Evolutionary conservation across 2,797 vertebrate genomes (phyloP).

Genomic region (Dicrostonyx torquatus): DNA sequence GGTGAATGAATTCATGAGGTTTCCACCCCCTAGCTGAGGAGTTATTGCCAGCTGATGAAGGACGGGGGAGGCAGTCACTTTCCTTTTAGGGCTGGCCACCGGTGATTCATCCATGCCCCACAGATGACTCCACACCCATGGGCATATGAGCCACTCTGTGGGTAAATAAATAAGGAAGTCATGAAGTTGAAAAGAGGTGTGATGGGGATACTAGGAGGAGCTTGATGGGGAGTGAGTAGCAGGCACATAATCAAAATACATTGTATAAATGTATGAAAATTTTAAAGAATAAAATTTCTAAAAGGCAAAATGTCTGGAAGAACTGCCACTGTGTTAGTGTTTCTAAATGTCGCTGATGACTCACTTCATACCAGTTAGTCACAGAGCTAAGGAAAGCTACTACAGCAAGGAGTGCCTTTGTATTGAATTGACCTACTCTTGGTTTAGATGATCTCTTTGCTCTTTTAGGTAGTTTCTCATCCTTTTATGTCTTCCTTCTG

Average conservation of each 20-base stretch:
- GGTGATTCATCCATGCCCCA: background rate
- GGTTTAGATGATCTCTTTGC: background rate
- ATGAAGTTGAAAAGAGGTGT: background rate
- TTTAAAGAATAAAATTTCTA: background rate
- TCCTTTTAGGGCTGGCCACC: background rate
- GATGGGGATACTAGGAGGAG: background rate
- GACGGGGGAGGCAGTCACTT: background rate
- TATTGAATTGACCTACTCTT: background rate
- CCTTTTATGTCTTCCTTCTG: background rate
- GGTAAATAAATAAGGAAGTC: background rate
- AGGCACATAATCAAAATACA: background rate
- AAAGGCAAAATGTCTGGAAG: slow-evolving; percentile 27
- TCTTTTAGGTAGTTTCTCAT: slow-evolving; percentile 25
- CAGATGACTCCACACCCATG: background rate
- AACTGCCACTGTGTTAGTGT: background rate
- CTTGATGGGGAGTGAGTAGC: background rate
- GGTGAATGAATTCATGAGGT: background rate
- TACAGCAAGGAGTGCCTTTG: background rate
- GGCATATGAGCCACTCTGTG: background rate
- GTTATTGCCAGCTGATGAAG: background rate
- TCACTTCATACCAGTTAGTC: slow-evolving; percentile 14
- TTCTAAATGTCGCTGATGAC: background rate
- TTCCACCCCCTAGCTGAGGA: background rate
- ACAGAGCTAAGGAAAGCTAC: slow-evolving; percentile 6
- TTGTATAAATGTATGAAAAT: background rate